phyloP scores from a whole-genome alignment of 2,888 invertebrate species.

The Cheilosia soror region DNA sequence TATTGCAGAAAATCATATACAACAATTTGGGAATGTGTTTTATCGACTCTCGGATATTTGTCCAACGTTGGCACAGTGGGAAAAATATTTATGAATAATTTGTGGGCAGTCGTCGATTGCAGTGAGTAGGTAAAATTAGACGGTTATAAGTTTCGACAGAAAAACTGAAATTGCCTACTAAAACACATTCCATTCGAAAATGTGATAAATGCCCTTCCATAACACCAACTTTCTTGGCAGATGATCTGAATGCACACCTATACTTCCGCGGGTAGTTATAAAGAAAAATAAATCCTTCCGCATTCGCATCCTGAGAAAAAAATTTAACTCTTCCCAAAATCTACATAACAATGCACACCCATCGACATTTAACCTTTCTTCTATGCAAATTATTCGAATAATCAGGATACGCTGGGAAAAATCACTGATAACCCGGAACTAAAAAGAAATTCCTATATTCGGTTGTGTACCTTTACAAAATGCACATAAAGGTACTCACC shows the following conservation, averaged over 20 bases:
- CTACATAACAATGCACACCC: slow-evolving; percentile 61
- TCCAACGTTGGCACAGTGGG: too few species aligned
- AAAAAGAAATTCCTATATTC: slow-evolving; percentile 35
- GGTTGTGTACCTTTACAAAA: not conserved
- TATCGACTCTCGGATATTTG: too few species aligned
- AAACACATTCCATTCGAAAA: too few species aligned
- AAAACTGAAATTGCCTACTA: too few species aligned
- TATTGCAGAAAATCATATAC: too few species aligned
- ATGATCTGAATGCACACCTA: slow-evolving; percentile 12
- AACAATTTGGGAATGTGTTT: too few species aligned
- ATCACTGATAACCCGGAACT: slow-evolving; percentile 74
- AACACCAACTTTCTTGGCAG: not conserved
- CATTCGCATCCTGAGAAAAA: slow-evolving; percentile 54
- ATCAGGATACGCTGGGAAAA: slow-evolving; percentile 31
- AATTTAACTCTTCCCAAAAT: slow-evolving; percentile 32
- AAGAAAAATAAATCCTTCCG: slow-evolving; percentile 43
- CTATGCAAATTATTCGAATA: slow-evolving; percentile 50
- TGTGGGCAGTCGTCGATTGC: too few species aligned
- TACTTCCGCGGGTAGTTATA: not conserved
- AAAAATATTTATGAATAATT: too few species aligned
- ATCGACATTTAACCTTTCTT: slow-evolving; percentile 61
- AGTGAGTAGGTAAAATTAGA: too few species aligned
- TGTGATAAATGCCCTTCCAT: not conserved
- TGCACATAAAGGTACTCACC: slow-evolving; percentile 60
- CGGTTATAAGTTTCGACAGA: too few species aligned